These are phyloP conservation scores for Bactericera cockerelli DNA, from an alignment of 1,140 invertebrate species.

Conservation along the genomic window DNA sequence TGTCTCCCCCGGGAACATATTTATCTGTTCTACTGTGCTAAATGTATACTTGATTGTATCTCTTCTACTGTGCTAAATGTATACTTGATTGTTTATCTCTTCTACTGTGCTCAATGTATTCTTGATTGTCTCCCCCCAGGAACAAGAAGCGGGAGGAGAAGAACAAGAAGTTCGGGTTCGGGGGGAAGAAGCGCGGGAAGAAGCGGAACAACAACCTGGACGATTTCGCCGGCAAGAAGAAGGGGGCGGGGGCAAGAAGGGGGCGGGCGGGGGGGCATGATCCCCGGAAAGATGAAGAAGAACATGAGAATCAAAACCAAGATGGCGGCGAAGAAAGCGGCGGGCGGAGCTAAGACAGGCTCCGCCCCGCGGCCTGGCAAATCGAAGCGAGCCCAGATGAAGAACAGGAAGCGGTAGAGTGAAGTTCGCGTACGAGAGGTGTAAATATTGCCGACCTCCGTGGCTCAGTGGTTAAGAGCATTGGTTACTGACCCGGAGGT, in stretches of 20 bases:
- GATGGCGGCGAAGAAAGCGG: neutral
- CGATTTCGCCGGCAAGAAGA: neutral
- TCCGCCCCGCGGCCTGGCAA: neutral
- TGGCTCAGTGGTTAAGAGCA: too few species aligned
- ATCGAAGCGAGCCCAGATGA: neutral
- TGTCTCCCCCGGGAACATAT: too few species aligned
- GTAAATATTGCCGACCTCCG: neutral
- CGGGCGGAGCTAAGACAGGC: neutral
- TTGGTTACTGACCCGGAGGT: too few species aligned
- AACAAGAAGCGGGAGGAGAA: constrained; percentile 49
- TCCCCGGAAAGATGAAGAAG: neutral
- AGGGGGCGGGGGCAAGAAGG: neutral
- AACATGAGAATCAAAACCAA: constrained; percentile 5
- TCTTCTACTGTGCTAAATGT: too few species aligned
- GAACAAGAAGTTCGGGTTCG: constrained; percentile 84
- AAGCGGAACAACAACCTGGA: constrained; percentile 64
- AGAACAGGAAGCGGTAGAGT: neutral
- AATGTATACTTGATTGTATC: too few species aligned
- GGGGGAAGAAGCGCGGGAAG: constrained; percentile 79
- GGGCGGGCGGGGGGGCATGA: neutral
- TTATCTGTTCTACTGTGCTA: too few species aligned
- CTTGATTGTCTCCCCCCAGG: constrained; percentile 13
- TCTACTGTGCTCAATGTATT: too few species aligned
- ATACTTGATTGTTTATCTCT: too few species aligned
- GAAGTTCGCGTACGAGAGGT: too few species aligned